These are phyloP conservation scores for Stichodactyla helianthus DNA, from an alignment of 64 coral and sea anemone genomes.

Conservation along the genomic window DNA sequence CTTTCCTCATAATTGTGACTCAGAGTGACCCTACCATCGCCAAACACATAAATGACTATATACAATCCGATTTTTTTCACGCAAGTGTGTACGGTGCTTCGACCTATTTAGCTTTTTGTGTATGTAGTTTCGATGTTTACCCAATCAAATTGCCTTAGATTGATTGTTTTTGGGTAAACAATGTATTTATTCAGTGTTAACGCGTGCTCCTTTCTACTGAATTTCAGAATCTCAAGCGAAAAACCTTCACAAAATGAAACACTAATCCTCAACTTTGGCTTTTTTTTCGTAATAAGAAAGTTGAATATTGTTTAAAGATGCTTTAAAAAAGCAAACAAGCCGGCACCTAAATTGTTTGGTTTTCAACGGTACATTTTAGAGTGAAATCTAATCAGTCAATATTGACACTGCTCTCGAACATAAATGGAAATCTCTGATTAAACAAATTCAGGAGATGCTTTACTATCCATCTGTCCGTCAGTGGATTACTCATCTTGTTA, in stretches of 20 bases:
- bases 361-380: constrained; percentile 14
- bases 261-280: neutral
- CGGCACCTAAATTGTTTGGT: neutral
- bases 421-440: neutral
- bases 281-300: neutral
- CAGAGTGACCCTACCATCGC: neutral
- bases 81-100: constrained; percentile 1
- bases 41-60: neutral
- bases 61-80: neutral
- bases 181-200: neutral
- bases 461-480: neutral
- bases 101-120: constrained; percentile 61
- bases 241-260: neutral
- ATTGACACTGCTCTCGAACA: constrained; percentile 1
- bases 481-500: neutral
- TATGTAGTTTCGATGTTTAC: constrained; percentile 73
- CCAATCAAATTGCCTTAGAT: constrained; percentile 85
- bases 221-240: neutral
- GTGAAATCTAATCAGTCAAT: constrained; percentile 8
- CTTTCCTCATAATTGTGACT: neutral
- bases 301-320: neutral
- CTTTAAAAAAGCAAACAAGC: neutral
- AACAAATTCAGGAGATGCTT: neutral
- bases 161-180: constrained; percentile 94
- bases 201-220: neutral